phyloP scores from a whole-genome alignment of 64 coral and sea anemone genomes.

The Dendronephthya gigantea region DNA sequence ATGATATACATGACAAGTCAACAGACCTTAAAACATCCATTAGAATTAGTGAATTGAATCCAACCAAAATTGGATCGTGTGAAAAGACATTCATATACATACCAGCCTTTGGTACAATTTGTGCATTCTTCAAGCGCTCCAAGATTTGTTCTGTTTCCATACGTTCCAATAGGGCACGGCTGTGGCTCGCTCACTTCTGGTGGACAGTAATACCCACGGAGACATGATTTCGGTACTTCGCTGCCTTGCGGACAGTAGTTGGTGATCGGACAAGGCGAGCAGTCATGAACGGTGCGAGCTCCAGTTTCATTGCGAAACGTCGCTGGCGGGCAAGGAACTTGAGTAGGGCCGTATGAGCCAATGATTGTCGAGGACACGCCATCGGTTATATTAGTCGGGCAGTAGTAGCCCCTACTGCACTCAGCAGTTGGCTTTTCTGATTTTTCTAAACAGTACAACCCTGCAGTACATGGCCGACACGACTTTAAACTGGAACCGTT shows the following conservation, averaged over 20 bases:
- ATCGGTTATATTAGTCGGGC: conserved; percentile 94
- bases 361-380: conserved; percentile 64
- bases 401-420: conserved; percentile 70
- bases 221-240: conserved; percentile 49
- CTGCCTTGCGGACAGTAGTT: conserved; percentile 76
- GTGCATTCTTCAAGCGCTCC: conserved; percentile 78
- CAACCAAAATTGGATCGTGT: too few species aligned
- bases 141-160: conserved; percentile 55
- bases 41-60: too few species aligned
- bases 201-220: conserved; percentile 76
- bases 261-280: conserved; percentile 46
- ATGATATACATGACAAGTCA: too few species aligned
- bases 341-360: conserved; percentile 76
- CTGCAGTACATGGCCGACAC: conserved; percentile 75
- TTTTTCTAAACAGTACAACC: conserved; percentile 70
- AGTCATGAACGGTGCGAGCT: conserved; percentile 56
- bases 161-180: conserved; percentile 78
- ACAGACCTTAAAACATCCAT: too few species aligned
- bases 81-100: conserved; percentile 8
- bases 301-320: conserved; percentile 55
- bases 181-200: conserved; percentile 82
- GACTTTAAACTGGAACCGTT: conserved; percentile 38
- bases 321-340: conserved; percentile 71
- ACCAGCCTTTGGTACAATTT: conserved; percentile 86
- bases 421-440: conserved; percentile 44